phyloP scores from a whole-genome alignment of 2,888 invertebrate genomes.

The Drosophila paracracens region DNA sequence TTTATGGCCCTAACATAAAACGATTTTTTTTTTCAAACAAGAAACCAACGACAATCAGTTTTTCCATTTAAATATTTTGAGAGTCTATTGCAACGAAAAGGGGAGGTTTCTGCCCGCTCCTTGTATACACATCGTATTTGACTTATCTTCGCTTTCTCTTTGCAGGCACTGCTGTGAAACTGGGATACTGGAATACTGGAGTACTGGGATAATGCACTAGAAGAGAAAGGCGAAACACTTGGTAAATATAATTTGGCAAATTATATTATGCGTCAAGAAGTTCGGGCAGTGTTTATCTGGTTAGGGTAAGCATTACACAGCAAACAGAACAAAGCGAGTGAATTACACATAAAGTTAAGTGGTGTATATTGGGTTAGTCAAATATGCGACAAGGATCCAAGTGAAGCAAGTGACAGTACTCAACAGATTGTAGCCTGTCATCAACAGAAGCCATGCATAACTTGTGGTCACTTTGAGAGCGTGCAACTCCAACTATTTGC shows the following conservation, averaged over 20 bases:
- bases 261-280: constrained; percentile 7
- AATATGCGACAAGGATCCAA: constrained; percentile 20
- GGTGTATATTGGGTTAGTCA: neutral
- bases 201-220: constrained; percentile 39
- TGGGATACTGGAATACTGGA: constrained; percentile 5
- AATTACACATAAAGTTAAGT: constrained; percentile 32
- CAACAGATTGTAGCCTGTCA: constrained; percentile 17
- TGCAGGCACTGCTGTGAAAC: constrained; percentile 26
- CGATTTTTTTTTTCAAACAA: constrained; percentile 20
- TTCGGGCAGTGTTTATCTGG: neutral
- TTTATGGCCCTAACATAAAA: constrained; percentile 13
- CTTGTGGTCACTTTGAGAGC: constrained; percentile 1
- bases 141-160: constrained; percentile 26
- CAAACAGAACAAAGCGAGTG: constrained; percentile 25
- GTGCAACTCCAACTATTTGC: neutral
- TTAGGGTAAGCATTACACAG: constrained; percentile 17
- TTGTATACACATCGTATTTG: constrained; percentile 5
- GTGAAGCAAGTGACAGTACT: constrained; percentile 27
- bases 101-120: neutral
- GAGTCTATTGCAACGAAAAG: neutral
- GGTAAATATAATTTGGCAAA: constrained; percentile 38
- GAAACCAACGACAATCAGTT: constrained; percentile 23
- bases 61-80: constrained; percentile 1
- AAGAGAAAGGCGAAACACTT: constrained; percentile 20
- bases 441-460: constrained; percentile 17